Evolutionary conservation across 2,113 vertebrate species (phyloP).

Genomic region (Merops nubicus): DNA sequence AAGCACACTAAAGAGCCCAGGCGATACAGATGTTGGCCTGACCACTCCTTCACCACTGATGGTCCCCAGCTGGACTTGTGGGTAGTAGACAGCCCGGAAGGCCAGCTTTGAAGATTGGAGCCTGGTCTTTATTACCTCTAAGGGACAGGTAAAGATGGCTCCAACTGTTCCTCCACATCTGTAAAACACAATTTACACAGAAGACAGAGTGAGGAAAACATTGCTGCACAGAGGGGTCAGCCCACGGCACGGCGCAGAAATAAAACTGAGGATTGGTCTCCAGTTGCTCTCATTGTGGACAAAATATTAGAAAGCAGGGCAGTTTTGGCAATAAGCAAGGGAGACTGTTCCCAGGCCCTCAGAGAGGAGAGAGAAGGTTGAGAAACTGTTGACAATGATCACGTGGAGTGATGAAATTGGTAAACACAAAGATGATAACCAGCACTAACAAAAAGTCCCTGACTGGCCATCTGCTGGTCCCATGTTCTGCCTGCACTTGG

Average conservation of each 20-base stretch:
- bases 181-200: background rate
- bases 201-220: background rate
- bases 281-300: accelerated
- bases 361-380: background rate
- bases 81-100: constrained; percentile 86
- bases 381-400: background rate
- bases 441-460: background rate
- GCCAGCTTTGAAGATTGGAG: constrained; percentile 91
- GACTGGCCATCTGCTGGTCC: background rate
- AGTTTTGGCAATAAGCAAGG: background rate
- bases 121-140: constrained; percentile 95
- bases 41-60: constrained; percentile 89
- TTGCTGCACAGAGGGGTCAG: background rate
- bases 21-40: constrained; percentile 86
- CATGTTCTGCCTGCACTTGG: background rate
- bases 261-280: too few species aligned
- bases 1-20: constrained; percentile 88
- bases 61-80: constrained; percentile 93
- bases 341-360: background rate
- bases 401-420: background rate
- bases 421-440: background rate
- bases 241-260: background rate
- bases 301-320: background rate
- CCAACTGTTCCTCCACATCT: constrained; percentile 96
- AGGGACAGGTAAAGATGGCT: constrained; percentile 92